Conservation (phyloP, 2,888 invertebrate genomes). For the Uropetala carovei region DNA sequence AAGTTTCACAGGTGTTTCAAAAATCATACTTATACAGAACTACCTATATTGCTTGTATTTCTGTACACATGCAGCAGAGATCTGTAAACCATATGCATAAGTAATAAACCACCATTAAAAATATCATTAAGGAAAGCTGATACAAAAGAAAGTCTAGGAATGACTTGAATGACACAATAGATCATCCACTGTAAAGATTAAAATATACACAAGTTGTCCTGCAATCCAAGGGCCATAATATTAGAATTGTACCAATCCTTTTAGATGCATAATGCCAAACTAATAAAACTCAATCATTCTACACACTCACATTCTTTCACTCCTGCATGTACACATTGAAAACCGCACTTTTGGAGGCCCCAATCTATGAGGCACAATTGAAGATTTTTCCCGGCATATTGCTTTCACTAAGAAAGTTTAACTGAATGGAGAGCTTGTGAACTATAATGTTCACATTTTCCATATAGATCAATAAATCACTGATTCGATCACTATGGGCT, state of each 20-base stretch:
- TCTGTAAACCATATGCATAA: no score
- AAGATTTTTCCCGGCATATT: conserved; percentile 44
- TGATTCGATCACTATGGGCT: background rate
- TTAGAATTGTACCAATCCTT: no score
- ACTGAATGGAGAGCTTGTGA: conserved; percentile 23
- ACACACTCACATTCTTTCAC: conserved; percentile 20
- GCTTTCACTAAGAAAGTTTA: conserved; percentile 46
- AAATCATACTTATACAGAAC: no score
- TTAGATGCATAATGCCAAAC: background rate
- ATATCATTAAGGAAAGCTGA: background rate
- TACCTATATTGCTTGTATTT: no score
- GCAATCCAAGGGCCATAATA: no score
- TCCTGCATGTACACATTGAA: background rate
- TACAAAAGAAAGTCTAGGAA: background rate
- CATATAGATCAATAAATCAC: background rate
- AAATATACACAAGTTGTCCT: background rate
- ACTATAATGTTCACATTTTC: background rate
- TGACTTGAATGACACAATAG: background rate
- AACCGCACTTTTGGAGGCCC: background rate
- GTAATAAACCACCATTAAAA: no score
- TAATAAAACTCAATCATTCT: background rate
- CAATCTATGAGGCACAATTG: conserved; percentile 21
- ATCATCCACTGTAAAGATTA: background rate
- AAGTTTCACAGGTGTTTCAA: no score
- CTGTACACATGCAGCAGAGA: no score